Percentiles rank a stretch among this genome's conserved stretches.
Evolutionary conservation across 2,888 invertebrate genomes (phyloP).

Genomic region (Apamea crenata): DNA sequence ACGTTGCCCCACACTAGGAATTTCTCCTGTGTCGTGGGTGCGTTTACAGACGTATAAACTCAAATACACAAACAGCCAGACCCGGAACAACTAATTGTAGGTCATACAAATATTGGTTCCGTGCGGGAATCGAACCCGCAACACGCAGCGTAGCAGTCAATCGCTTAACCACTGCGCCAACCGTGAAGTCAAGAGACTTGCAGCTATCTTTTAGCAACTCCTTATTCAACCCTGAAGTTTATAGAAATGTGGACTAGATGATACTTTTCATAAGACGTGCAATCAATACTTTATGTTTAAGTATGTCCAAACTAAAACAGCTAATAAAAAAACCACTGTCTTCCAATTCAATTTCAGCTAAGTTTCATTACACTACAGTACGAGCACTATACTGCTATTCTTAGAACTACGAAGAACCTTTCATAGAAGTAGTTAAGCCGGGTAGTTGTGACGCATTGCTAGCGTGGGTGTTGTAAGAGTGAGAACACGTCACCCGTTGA

Average conservation of each 20-base stretch:
- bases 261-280: not conserved
- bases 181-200: no score
- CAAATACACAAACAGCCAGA: no score
- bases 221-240: not conserved
- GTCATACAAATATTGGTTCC: no score
- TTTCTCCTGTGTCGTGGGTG: no score
- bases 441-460: slow-evolving; percentile 18
- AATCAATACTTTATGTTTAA: not conserved
- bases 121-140: no score
- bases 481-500: slow-evolving; percentile 9
- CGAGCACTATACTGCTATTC: slow-evolving; percentile 5
- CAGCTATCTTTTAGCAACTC: not conserved
- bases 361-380: slow-evolving; percentile 1
- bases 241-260: not conserved
- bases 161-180: no score
- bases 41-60: no score
- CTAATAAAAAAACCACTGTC: not conserved
- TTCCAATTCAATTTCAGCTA: not conserved
- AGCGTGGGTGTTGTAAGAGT: slow-evolving; percentile 45
- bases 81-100: no score
- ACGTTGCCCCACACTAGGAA: no score
- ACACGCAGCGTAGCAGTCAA: no score
- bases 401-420: slow-evolving; percentile 7
- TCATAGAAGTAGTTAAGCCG: slow-evolving; percentile 12
- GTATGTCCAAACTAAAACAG: not conserved